Percentiles rank a stretch among this genome's conserved stretches.
Evolutionary conservation across 2,113 vertebrate genomes (phyloP).

Genomic region (Anhinga rufa): DNA sequence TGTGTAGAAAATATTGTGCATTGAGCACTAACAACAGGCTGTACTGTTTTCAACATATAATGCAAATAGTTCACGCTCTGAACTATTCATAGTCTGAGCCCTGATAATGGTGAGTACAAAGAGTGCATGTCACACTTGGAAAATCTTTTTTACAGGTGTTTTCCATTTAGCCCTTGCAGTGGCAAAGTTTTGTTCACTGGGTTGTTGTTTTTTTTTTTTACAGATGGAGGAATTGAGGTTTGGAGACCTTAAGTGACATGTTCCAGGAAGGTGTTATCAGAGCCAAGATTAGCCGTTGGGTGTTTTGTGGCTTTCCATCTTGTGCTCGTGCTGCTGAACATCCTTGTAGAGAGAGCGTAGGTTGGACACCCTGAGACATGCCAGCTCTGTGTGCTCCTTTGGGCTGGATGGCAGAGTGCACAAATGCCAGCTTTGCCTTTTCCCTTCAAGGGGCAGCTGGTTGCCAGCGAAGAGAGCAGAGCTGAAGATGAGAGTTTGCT

Average conservation of each 20-base stretch:
- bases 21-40: background rate
- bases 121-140: background rate
- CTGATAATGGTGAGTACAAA: background rate
- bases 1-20: background rate
- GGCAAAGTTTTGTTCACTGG: background rate
- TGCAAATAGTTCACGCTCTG: background rate
- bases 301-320: background rate
- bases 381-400: background rate
- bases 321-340: background rate
- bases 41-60: background rate
- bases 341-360: background rate
- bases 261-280: background rate
- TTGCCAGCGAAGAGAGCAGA: background rate
- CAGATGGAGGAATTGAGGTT: constrained; percentile 5
- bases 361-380: background rate
- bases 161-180: background rate
- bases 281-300: background rate
- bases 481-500: background rate
- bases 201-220: background rate
- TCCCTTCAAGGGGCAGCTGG: background rate
- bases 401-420: background rate
- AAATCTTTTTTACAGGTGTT: background rate
- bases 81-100: background rate
- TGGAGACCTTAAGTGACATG: background rate
- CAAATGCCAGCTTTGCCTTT: background rate